Percentiles rank a stretch among this genome's conserved stretches.
Evolutionary conservation across 2,113 vertebrate species (phyloP).

Genomic region (Epinephelus moara): DNA sequence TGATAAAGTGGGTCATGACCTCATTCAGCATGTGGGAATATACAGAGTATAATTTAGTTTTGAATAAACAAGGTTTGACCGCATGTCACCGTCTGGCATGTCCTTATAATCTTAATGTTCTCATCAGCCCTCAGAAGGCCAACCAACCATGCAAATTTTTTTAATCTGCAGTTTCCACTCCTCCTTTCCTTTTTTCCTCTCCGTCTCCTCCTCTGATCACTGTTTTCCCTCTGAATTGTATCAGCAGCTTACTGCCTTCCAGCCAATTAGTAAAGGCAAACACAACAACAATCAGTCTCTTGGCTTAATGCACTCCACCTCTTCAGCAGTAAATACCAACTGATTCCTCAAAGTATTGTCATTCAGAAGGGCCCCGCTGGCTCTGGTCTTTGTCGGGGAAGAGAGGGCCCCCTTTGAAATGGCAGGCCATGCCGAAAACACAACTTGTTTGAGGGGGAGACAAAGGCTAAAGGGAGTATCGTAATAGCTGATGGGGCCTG

Average conservation of each 20-base stretch:
- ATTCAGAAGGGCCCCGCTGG: slow-evolving; percentile 72
- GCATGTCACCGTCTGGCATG: slow-evolving; percentile 68
- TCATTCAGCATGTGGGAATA: slow-evolving; percentile 59
- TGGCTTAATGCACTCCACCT: slow-evolving; percentile 77
- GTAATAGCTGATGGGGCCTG: slow-evolving; percentile 61
- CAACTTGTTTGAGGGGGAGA: slow-evolving; percentile 58
- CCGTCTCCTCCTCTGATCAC: slow-evolving; percentile 66
- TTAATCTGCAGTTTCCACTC: slow-evolving; percentile 73
- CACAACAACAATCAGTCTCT: slow-evolving; percentile 76
- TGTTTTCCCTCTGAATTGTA: slow-evolving; percentile 70
- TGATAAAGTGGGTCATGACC: slow-evolving; percentile 65
- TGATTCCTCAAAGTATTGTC: slow-evolving; percentile 76
- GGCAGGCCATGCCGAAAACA: slow-evolving; percentile 63
- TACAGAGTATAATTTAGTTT: slow-evolving; percentile 61
- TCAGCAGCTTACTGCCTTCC: slow-evolving; percentile 72
- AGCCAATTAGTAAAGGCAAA: slow-evolving; percentile 83
- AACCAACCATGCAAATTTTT: slow-evolving; percentile 63
- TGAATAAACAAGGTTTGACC: slow-evolving; percentile 72
- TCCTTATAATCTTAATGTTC: slow-evolving; percentile 70
- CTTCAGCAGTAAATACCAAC: slow-evolving; percentile 80
- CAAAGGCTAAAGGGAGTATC: slow-evolving; percentile 61
- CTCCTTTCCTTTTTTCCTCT: slow-evolving; percentile 2
- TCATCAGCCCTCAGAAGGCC: slow-evolving; percentile 66
- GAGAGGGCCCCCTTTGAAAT: slow-evolving; percentile 71
- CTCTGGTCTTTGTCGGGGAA: slow-evolving; percentile 73